Evolutionary conservation across 2,888 invertebrate species (phyloP), one percentile per base, ranked within the genome.

Genomic region (Patella ulyssiponensis): DNA sequence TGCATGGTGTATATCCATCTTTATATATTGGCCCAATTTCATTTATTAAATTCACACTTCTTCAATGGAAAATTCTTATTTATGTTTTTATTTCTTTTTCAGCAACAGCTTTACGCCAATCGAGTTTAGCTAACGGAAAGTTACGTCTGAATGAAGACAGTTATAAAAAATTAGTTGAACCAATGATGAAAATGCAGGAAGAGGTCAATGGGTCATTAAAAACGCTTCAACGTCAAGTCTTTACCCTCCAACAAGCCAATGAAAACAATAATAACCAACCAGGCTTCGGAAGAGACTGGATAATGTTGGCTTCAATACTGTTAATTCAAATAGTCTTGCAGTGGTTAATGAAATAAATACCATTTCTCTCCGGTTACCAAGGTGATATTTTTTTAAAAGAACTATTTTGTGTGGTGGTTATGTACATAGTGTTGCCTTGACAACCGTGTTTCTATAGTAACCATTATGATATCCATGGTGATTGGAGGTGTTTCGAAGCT

Each of bases 281-380:
- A 23, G 64, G 64, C 23, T 64, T 64, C 64, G 64, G 72, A n/a
- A 58, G 71, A 70, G 84, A 84, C 69, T 88, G 87, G 86, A 71
- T 86, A 52, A 76, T 86, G 12, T 80, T 89, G 64, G 83, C 83
- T 23, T 69, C 85, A 11, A 78, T 88, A 23, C 80, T 88, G 9
- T 78, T 85, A 17, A 81, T 86, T 71, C 88, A 89, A 77, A 79
- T 84, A 51, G 33, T 89, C n/a, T 77, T 88, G 17, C 87, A 86
- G 77, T 88, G 86, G 87, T 74, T 86, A 56, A 83, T 88, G 56
- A 79, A 82, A 58, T 86, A 75, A 70, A 69, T 9, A 44, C 9
- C 44, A 44, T 44, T 44, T 44, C 44, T 44, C 44, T 44, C 44
- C 44, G 9, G 44, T 44, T 44, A 44, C 44, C 44, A 7, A 44